These are phyloP conservation scores for Psilopsiagon aymara DNA, from an alignment of 2,113 vertebrate genomes.

Conservation along the genomic window DNA sequence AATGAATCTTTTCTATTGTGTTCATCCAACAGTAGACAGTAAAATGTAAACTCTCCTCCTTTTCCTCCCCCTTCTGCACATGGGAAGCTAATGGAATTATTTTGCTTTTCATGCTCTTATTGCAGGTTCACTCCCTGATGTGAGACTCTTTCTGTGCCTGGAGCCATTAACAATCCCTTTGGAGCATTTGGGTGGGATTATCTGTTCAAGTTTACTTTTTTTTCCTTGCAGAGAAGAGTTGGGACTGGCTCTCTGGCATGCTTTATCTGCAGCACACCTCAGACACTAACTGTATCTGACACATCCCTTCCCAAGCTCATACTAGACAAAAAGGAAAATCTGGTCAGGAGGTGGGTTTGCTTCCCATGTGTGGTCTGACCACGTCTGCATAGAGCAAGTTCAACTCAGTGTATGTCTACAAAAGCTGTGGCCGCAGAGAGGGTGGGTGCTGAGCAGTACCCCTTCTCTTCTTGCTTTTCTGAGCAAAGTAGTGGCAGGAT, in stretches of 20 bases:
- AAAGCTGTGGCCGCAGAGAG: not conserved
- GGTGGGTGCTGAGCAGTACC: not conserved
- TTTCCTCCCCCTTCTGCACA: not conserved
- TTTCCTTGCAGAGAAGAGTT: not conserved
- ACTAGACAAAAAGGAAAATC: not conserved
- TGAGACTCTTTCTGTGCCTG: not conserved
- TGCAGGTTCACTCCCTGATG: not conserved
- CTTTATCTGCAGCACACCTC: not conserved
- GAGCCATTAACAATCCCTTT: not conserved
- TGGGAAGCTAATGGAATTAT: not conserved
- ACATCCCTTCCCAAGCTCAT: rapidly evolving
- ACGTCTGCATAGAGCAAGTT: not conserved
- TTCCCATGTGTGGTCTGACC: not conserved
- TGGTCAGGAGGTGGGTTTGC: not conserved
- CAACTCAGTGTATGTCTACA: not conserved
- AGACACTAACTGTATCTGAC: not conserved
- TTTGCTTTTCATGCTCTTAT: not conserved
- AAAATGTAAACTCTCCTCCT: not conserved
- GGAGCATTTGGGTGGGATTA: not conserved
- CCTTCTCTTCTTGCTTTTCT: not conserved
- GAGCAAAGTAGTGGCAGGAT: not conserved
- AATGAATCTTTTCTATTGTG: not conserved
- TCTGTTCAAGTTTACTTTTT: not conserved
- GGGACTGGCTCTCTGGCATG: not conserved
- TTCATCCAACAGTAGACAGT: not conserved